Conservation (phyloP, 2,888 invertebrate species). For the Hypomecis atomaria region DNA sequence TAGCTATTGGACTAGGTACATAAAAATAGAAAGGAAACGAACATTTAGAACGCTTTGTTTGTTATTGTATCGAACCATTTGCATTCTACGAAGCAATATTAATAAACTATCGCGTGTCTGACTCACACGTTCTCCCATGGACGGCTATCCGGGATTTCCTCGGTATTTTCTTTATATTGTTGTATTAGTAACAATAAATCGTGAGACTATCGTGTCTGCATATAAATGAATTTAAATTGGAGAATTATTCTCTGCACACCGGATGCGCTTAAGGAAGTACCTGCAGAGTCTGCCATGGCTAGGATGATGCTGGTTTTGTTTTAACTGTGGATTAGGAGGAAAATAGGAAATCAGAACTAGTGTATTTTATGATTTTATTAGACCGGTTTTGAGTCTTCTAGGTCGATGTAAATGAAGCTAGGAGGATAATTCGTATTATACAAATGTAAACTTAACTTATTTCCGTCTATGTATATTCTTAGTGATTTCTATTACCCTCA, state of each 20-base stretch:
- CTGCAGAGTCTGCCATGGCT: slow-evolving; percentile 9
- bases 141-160: slow-evolving; percentile 37
- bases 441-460: too few species aligned
- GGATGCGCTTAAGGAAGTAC: slow-evolving; percentile 20
- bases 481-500: too few species aligned
- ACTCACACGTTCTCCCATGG: slow-evolving; percentile 30
- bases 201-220: slow-evolving; percentile 24
- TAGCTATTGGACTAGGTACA: too few species aligned
- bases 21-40: neutral
- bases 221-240: slow-evolving; percentile 15
- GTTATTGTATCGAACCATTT: slow-evolving; percentile 25
- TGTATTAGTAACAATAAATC: slow-evolving; percentile 24
- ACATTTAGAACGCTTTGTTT: slow-evolving; percentile 10
- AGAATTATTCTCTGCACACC: slow-evolving; percentile 14
- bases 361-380: neutral
- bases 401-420: neutral
- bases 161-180: slow-evolving; percentile 25
- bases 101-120: slow-evolving; percentile 29
- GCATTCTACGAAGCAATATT: slow-evolving; percentile 29
- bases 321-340: neutral
- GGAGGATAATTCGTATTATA: too few species aligned
- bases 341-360: slow-evolving; percentile 3
- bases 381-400: neutral
- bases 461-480: too few species aligned
- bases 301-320: neutral